Evolutionary conservation across 2,797 vertebrate species (phyloP), one percentile per base, ranked within the genome.

Genomic region (Nannoperca australis): DNA sequence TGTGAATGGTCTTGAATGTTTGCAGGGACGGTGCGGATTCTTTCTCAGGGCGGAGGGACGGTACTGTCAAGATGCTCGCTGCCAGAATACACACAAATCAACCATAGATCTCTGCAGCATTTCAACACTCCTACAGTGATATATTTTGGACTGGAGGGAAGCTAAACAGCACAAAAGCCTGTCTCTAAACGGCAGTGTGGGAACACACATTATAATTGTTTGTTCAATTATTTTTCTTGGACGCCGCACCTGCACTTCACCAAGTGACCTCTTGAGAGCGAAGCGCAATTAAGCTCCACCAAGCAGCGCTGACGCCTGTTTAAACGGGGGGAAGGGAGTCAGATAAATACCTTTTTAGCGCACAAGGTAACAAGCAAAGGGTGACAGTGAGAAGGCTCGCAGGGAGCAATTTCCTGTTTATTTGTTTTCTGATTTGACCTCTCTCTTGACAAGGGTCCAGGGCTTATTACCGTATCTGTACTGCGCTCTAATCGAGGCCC

Each of bases 181-280:
- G 55, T 66, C 60, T 88, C 55, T 73, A 65, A 75, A 50, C 56
- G 11, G 47, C 79, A 42, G 78, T 70, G 83, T 80, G 89, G 86
- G 86, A 93, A 87, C 78, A 36, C 22, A 86, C 83, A 66, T 89
- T 87, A 64, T 92, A 93, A 94, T 92, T 91, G 91, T 94, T 95
- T 93, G 92, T 90, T 93, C 92, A 93, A 92, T 94, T 94, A 94
- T 95, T 95, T 94, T 93, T 92, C 88, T 93, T 92, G 90, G 90
- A 92, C 18, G 82, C 76, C 61, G 83, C 92, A 95, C 94, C 95
- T 95, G 93, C 90, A 91, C 81, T 89, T 83, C 84, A 79, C 64
- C 66, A 79, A 88, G 88, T 82, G 85, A 93, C 88, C 93, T 91
- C 90, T 81, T 34, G 92, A 93, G 90, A 92, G 86, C 58, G 5